phyloP scores from a whole-genome alignment of 2,888 invertebrate species.

The Cryptops parisi region DNA sequence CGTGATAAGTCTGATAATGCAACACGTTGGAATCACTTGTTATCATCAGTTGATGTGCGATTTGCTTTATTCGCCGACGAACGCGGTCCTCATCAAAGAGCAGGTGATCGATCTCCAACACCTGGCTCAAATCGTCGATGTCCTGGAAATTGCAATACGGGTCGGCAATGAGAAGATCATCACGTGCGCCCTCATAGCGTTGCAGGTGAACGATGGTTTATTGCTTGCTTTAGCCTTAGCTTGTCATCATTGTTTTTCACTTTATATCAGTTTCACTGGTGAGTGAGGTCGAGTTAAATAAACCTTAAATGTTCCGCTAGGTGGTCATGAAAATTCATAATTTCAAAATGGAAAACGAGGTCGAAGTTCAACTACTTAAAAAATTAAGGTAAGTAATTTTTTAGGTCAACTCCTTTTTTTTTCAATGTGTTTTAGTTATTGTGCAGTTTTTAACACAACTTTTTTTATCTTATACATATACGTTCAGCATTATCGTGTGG shows the following conservation, averaged over 20 bases:
- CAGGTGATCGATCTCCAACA: constrained; percentile 26
- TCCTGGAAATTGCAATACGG: constrained; percentile 26
- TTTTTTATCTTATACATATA: background rate
- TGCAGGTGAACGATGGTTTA: constrained; percentile 27
- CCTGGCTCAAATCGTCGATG: constrained; percentile 27
- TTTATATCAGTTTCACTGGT: no score
- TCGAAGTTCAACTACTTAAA: constrained; percentile 24
- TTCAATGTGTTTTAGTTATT: background rate
- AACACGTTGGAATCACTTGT: constrained; percentile 30
- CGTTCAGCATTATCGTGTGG: constrained; percentile 6
- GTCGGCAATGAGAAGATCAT: constrained; percentile 25
- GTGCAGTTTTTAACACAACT: background rate
- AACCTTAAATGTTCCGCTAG: no score
- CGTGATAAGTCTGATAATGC: constrained; percentile 26
- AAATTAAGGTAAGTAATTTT: constrained; percentile 24
- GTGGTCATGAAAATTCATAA: constrained; percentile 27
- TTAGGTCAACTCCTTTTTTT: background rate
- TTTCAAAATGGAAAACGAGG: constrained; percentile 24
- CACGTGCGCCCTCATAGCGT: constrained; percentile 27
- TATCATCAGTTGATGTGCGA: constrained; percentile 29
- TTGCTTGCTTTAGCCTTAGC: background rate
- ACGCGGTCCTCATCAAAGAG: constrained; percentile 22
- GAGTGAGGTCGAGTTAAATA: no score
- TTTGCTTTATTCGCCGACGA: constrained; percentile 24
- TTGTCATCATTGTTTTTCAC: background rate